phyloP scores from a whole-genome alignment of 2,888 invertebrate genomes.

The Sesia apiformis region DNA sequence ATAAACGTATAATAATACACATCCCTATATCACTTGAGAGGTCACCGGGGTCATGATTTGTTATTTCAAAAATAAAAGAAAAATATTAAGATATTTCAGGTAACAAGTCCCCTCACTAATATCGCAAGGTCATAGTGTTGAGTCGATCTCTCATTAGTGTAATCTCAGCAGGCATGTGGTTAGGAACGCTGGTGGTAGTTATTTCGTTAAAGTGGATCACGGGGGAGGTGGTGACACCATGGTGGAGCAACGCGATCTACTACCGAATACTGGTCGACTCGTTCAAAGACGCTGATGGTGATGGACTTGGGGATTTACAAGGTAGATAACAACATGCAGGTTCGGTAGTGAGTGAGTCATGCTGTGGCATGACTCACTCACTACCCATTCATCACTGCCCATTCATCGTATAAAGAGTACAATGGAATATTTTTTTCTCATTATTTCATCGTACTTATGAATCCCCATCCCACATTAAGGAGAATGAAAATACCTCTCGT shows the following conservation, averaged over 20 bases:
- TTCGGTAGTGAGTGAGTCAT: too few relatives aligned
- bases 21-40: too few relatives aligned
- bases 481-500: too few relatives aligned
- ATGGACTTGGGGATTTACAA: conserved; percentile 89
- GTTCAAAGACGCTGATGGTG: conserved; percentile 86
- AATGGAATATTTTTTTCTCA: too few relatives aligned
- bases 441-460: too few relatives aligned
- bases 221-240: conserved; percentile 35
- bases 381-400: too few relatives aligned
- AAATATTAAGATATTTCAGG: background rate
- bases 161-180: conserved; percentile 30
- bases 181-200: conserved; percentile 24
- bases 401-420: too few relatives aligned
- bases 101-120: conserved; percentile 3
- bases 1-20: too few relatives aligned
- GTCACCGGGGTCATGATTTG: too few relatives aligned
- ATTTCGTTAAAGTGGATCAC: conserved; percentile 10
- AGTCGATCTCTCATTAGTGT: background rate
- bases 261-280: conserved; percentile 90
- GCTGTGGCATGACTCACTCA: too few relatives aligned
- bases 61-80: too few relatives aligned
- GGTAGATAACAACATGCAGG: conserved; percentile 54
- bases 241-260: conserved; percentile 87
- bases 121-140: conserved; percentile 6
- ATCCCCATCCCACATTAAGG: too few relatives aligned